phyloP scores from a whole-genome alignment of 2,113 vertebrate genomes.

The Peromyscus leucopus region DNA sequence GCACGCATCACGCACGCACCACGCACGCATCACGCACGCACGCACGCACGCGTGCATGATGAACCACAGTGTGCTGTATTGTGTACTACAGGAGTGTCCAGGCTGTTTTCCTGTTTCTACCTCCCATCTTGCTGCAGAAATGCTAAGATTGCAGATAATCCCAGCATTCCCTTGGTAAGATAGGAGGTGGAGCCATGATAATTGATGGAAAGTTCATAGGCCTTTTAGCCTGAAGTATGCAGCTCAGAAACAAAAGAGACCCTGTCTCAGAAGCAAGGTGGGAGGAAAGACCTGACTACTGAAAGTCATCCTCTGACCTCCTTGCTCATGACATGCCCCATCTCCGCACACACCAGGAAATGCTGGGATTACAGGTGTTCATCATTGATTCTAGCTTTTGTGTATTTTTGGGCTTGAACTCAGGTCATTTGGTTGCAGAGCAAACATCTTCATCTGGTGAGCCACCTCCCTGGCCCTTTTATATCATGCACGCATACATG shows the following conservation, averaged over 20 bases:
- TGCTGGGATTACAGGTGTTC: neutral
- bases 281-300: neutral
- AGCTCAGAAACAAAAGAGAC: neutral
- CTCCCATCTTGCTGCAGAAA: neutral
- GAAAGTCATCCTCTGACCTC: neutral
- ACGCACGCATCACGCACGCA: neutral
- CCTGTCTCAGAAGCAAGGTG: neutral
- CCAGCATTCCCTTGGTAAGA: neutral
- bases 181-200: neutral
- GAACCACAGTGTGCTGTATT: neutral
- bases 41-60: neutral
- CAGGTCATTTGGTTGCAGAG: neutral
- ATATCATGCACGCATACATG: too few species aligned
- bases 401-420: neutral
- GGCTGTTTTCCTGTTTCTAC: neutral
- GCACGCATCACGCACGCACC: neutral
- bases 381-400: neutral
- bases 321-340: neutral
- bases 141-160: neutral
- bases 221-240: neutral
- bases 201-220: neutral
- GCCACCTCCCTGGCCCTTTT: neutral
- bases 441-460: neutral
- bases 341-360: neutral
- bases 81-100: neutral